These are phyloP conservation scores for Noctua pronuba DNA, from an alignment of 2,888 invertebrate genomes.

Conservation along the genomic window DNA sequence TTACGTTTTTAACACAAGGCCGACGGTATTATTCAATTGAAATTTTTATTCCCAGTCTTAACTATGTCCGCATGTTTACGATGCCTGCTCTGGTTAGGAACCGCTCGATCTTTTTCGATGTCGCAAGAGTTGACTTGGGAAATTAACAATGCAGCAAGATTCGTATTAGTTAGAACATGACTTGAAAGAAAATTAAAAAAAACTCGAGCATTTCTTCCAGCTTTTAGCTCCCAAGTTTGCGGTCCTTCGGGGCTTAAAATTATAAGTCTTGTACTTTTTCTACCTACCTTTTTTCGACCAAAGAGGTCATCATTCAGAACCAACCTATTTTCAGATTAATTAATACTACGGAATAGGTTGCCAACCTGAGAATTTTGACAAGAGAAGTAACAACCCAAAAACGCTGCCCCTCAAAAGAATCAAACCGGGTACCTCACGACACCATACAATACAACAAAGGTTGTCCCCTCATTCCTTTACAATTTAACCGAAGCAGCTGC, in stretches of 20 bases:
- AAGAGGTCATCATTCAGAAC: not conserved
- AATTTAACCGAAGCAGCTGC: slow-evolving; percentile 22
- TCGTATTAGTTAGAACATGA: not conserved
- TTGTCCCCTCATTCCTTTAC: not conserved
- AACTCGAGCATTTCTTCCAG: not conserved
- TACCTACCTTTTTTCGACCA: too few relatives aligned
- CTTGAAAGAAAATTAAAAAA: not conserved
- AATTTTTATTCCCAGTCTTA: slow-evolving; percentile 66
- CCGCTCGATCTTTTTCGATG: slow-evolving; percentile 2
- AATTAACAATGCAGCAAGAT: not conserved
- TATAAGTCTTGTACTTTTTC: not conserved
- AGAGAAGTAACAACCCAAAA: not conserved
- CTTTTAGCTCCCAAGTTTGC: not conserved
- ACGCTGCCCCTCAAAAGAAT: too few relatives aligned
- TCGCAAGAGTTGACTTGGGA: not conserved
- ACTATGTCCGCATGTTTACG: slow-evolving; percentile 39
- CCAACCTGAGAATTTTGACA: not conserved
- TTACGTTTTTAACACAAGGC: slow-evolving; percentile 73
- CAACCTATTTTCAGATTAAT: not conserved
- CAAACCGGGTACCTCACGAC: not conserved
- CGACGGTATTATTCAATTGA: slow-evolving; percentile 77
- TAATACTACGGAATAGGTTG: not conserved
- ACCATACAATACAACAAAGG: not conserved
- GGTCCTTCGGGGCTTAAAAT: not conserved
- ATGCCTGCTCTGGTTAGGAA: slow-evolving; percentile 11